Base-by-base conservation (phyloP, 2,888 invertebrate genomes). In the Rotaria sp. region DNA sequence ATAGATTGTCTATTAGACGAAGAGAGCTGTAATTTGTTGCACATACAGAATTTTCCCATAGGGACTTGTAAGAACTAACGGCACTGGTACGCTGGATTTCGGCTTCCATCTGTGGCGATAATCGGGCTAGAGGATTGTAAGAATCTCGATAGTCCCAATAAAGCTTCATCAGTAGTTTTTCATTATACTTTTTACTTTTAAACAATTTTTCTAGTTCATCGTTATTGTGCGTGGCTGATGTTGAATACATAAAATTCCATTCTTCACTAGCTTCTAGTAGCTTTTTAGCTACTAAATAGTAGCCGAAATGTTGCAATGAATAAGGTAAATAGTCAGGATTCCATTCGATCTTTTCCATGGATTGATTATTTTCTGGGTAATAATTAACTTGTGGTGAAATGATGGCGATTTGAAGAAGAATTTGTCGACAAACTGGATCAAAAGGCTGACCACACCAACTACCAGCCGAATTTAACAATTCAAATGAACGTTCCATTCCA, bases 401-500 rank as follows among this genome's bases (percentile, higher is more conserved):
- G 7, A 1, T 2, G 11, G 80, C 80, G 13, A 80, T 80, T 45
- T 80, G 80, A 21, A 45, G 5, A 11, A 80, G n/a, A 26, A 80
- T 80, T 1, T 45, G 26, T 45, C 45, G 18, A 5, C 26, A 80
- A 26, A 80, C 24, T 3, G 4, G 1, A 80, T 80, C n/a, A 13
- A 80, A 45, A 10, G 80, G 80, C 45, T 80, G 26, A 80, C 45
- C 80, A 0, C 45, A 80, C 41, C 80, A 80, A n/a, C 80, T n/a
- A 35, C 80, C 80, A 80, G 80, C 80, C n/a, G 80, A 80, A n/a
- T 80, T 41, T n/a, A 80, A 80, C 3, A 80, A 41, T 45, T 80
- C 26, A 45, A 80, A 80, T n/a, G 80, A 45, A 11, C 38, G 80
- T 80, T 80, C 80, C 80, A 80, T 80, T 26, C 80, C 80, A 13